These are phyloP conservation scores for Rattus norvegicus DNA, from an alignment of 2,113 vertebrate species.

Conservation along the genomic window GRCr8 NC_086026.1:97529501-97530000, in stretches of 20 bases:
- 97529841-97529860: neutral
- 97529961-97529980: neutral
- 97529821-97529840: neutral
- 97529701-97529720: neutral
- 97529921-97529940: neutral
- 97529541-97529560: no score
- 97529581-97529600: no score
- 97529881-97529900: neutral
- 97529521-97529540: no score
- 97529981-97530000: no score
- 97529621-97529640: neutral
- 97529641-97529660: neutral
- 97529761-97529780: neutral
- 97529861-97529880: neutral
- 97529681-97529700: neutral
- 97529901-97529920: neutral
- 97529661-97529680: neutral
- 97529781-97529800: neutral
- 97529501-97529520: no score
- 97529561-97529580: no score
- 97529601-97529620: neutral
- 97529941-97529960: neutral
- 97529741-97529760: neutral
- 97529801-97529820: neutral
- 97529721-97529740: neutral